phyloP scores from a whole-genome alignment of 2,888 invertebrate species.

The Dugesia japonica region DNA sequence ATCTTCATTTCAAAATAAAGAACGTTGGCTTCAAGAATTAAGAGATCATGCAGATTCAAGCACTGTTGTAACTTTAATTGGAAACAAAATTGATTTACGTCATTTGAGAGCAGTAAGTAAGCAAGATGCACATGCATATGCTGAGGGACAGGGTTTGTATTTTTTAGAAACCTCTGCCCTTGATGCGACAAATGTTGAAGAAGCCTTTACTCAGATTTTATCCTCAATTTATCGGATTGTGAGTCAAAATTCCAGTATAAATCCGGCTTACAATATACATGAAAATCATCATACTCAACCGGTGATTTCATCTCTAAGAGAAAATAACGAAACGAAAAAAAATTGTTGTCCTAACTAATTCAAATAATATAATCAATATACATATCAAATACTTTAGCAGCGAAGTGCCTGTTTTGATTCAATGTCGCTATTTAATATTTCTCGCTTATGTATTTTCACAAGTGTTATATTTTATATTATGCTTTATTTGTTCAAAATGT shows the following conservation, averaged over 20 bases:
- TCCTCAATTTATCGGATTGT: neutral
- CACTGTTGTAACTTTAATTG: slow-evolving; percentile 92
- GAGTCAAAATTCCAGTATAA: neutral
- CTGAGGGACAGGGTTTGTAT: slow-evolving; percentile 81
- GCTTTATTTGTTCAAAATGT: too few relatives aligned
- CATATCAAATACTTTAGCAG: too few relatives aligned
- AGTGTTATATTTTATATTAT: too few relatives aligned
- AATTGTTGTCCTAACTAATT: neutral
- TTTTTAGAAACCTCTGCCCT: slow-evolving; percentile 98
- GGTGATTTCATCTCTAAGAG: neutral
- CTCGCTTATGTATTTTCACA: too few relatives aligned
- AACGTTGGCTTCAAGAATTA: slow-evolving; percentile 89
- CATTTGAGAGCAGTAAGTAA: slow-evolving; percentile 93
- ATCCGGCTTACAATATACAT: neutral
- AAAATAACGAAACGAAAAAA: neutral
- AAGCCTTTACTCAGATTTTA: slow-evolving; percentile 89
- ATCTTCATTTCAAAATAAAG: slow-evolving; percentile 96
- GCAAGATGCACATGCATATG: slow-evolving; percentile 92
- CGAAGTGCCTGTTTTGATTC: too few relatives aligned
- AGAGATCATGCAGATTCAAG: slow-evolving; percentile 98
- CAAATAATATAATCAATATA: too few relatives aligned
- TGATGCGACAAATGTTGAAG: slow-evolving; percentile 98
- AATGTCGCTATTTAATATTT: too few relatives aligned
- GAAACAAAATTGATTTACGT: slow-evolving; percentile 51
- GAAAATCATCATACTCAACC: slow-evolving; percentile 15